A percentile compares a stretch with the other conserved stretches of the same genome.
phyloP scores from a whole-genome alignment of 1,140 invertebrate genomes.

The Pachyrhynchus sulphureomaculatus region DNA sequence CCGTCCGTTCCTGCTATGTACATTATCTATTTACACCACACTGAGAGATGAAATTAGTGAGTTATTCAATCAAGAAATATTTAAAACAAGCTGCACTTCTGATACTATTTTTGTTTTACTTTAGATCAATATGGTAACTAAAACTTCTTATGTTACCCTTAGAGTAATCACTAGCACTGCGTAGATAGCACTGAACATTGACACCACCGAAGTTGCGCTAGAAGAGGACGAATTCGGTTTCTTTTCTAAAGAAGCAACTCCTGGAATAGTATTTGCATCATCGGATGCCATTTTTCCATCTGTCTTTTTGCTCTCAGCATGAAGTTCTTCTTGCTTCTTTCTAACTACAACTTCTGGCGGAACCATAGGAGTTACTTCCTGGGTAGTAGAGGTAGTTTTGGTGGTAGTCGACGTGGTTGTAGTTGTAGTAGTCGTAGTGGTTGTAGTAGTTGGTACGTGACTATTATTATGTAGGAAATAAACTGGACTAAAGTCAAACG shows the following conservation, averaged over 20 bases:
- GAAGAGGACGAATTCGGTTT: conserved; percentile 27
- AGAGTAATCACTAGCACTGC: background rate
- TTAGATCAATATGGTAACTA: background rate
- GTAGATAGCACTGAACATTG: background rate
- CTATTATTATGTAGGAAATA: conserved; percentile 74
- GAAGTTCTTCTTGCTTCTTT: conserved; percentile 14
- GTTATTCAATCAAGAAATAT: background rate
- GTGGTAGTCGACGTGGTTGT: conserved; percentile 63
- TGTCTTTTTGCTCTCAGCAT: conserved; percentile 29
- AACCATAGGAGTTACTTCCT: conserved; percentile 44
- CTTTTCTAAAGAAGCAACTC: conserved; percentile 38
- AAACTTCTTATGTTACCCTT: conserved; percentile 9
- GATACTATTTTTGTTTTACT: too few relatives aligned
- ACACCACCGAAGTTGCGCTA: background rate
- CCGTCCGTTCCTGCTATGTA: conserved; percentile 3
- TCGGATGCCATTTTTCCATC: conserved; percentile 21
- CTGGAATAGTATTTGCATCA: conserved; percentile 30
- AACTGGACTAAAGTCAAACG: conserved; percentile 66
- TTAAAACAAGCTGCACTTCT: conserved; percentile 3
- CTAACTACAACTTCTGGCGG: conserved; percentile 18
- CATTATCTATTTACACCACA: conserved; percentile 17
- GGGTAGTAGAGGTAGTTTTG: conserved; percentile 57
- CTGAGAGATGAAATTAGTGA: background rate
- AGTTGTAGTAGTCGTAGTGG: conserved; percentile 70
- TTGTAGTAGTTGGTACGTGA: conserved; percentile 73